Evolutionary conservation across 2,888 invertebrate genomes (phyloP).

Genomic region (Anthrax anthrax): DNA sequence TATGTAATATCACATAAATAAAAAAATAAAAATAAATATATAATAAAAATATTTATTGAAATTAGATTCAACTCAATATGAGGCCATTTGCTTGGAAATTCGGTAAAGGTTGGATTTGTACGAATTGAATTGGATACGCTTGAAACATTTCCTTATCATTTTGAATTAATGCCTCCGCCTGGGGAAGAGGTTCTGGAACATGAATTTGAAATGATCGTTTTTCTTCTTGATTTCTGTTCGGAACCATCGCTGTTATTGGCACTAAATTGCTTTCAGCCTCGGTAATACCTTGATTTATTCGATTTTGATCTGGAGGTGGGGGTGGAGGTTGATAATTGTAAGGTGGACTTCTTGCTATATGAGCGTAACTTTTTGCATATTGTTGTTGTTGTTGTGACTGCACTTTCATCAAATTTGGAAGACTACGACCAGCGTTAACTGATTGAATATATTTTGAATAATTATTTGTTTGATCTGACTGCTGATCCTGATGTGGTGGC

Average conservation of each 20-base stretch:
- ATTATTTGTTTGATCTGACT: background rate
- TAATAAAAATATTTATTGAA: too few species aligned
- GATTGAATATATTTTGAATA: background rate
- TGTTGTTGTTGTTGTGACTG: background rate
- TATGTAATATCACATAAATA: too few species aligned
- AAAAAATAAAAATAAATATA: too few species aligned
- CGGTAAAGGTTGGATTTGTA: conserved; percentile 22
- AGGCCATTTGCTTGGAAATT: conserved; percentile 19
- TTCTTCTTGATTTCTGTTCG: background rate
- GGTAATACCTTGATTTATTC: background rate
- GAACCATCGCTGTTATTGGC: background rate
- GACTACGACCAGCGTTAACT: background rate
- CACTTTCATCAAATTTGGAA: background rate
- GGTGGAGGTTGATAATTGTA: background rate
- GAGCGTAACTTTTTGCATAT: background rate
- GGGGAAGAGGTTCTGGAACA: conserved; percentile 7
- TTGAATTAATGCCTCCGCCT: conserved; percentile 8
- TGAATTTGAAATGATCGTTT: conserved; percentile 3
- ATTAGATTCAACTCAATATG: background rate
- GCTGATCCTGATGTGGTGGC: background rate
- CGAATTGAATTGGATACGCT: conserved; percentile 23
- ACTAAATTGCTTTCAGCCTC: conserved; percentile 4
- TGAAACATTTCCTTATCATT: conserved; percentile 4
- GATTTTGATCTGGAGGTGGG: background rate
- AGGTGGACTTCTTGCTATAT: background rate